A percentile compares a stretch with the other conserved stretches of the same genome.
Conservation (phyloP, 2,113 vertebrate species). For the Psephotus haematonotus region DNA sequence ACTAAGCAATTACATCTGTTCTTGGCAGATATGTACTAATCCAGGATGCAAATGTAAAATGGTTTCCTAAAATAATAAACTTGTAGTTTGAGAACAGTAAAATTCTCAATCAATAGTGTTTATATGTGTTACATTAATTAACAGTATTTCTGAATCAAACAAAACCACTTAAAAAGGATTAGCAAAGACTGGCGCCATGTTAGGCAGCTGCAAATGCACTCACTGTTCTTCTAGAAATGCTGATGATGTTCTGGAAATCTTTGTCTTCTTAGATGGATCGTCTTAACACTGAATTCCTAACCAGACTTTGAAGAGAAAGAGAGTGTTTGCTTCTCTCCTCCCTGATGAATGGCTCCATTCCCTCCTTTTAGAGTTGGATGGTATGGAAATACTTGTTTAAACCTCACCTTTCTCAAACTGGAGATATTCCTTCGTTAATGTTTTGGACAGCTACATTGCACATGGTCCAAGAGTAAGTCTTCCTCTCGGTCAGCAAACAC, state of each 20-base stretch:
- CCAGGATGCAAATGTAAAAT: not conserved
- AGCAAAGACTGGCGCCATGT: not conserved
- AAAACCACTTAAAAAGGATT: not conserved
- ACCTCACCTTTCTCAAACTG: not conserved
- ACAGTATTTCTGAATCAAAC: not conserved
- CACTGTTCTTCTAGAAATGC: not conserved
- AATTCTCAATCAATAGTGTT: not conserved
- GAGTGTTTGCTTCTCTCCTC: not conserved
- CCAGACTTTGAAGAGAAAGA: not conserved
- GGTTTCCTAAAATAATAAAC: not conserved
- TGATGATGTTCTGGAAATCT: not conserved
- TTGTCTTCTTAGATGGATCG: not conserved
- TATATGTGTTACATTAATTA: not conserved
- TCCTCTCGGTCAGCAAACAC: not conserved
- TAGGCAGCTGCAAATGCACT: not conserved
- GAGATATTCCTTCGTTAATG: not conserved
- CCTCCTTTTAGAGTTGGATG: not conserved
- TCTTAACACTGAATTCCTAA: not conserved
- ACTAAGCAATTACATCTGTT: not conserved
- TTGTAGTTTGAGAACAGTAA: not conserved
- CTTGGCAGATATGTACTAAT: not conserved
- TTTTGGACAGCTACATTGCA: not conserved
- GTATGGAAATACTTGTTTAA: not conserved
- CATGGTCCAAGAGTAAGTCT: not conserved
- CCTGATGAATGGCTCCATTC: not conserved